Evolutionary conservation across 2,888 invertebrate genomes (phyloP).

Genomic region (Drosophila subsilvestris): DNA sequence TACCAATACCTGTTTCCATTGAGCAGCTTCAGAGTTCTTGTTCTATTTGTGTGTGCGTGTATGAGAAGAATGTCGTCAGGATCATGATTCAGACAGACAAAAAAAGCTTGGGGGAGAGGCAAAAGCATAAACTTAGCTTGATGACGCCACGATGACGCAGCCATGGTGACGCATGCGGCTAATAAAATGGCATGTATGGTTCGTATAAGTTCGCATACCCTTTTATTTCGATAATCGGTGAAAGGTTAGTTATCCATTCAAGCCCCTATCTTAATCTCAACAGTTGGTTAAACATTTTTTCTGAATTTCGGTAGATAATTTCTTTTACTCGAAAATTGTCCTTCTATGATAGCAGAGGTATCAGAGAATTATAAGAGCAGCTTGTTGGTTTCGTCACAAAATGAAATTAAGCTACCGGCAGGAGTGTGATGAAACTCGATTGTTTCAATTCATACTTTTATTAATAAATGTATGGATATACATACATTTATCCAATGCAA

Average conservation of each 20-base stretch:
- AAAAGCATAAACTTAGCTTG: not conserved
- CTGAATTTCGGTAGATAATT: too few species aligned
- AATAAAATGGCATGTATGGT: not conserved
- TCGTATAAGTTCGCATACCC: not conserved
- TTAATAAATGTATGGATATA: not conserved
- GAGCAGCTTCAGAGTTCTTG: not conserved
- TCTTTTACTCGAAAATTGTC: too few species aligned
- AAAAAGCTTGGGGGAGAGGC: not conserved
- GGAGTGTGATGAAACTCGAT: conserved; percentile 6
- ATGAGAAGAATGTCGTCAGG: not conserved
- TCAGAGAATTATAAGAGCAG: not conserved
- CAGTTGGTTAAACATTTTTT: too few species aligned
- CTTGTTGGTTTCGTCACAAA: not conserved
- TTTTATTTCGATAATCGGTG: not conserved
- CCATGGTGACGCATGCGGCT: conserved; percentile 55
- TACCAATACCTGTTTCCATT: not conserved
- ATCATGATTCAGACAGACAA: not conserved
- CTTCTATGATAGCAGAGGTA: too few species aligned
- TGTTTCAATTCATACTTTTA: not conserved
- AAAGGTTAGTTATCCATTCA: not conserved
- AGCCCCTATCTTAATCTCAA: too few species aligned
- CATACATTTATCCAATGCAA: not conserved
- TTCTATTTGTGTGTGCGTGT: not conserved
- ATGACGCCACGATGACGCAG: conserved; percentile 49
- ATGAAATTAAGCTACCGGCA: not conserved